Percentiles rank a stretch among this genome's conserved stretches.
These are phyloP conservation scores for Scytalopus superciliaris DNA, from an alignment of 2,113 vertebrate species.

Conservation along the genomic window DNA sequence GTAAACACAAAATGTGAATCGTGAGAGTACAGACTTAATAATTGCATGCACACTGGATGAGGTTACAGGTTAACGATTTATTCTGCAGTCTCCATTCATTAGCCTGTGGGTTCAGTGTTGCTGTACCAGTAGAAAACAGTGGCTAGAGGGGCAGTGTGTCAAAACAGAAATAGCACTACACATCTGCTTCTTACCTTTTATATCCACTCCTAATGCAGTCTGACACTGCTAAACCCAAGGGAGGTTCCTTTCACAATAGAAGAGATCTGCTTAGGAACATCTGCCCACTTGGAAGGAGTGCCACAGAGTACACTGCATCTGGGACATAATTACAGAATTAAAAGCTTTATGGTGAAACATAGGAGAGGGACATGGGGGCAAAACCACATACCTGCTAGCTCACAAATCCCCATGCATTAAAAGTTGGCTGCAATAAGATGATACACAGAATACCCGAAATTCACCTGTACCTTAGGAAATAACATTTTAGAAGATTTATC, in stretches of 20 bases:
- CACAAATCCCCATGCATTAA: neutral
- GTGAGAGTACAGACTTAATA: slow-evolving; percentile 24
- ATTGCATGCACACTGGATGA: neutral
- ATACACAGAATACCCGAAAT: neutral
- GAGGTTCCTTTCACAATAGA: neutral
- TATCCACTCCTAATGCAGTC: slow-evolving; percentile 36
- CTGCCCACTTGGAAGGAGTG: neutral
- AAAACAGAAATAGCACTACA: neutral
- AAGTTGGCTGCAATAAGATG: neutral
- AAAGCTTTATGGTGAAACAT: neutral
- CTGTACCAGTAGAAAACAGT: neutral
- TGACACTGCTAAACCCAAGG: slow-evolving; percentile 45
- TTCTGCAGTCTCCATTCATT: slow-evolving; percentile 54
- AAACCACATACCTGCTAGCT: neutral
- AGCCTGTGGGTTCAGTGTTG: slow-evolving; percentile 41
- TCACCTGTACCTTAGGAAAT: neutral
- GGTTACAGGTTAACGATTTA: slow-evolving; percentile 70
- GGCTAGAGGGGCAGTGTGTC: neutral
- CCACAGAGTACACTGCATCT: neutral
- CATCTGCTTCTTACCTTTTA: slow-evolving; percentile 36
- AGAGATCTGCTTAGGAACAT: slow-evolving; percentile 37
- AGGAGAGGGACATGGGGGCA: neutral
- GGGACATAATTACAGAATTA: slow-evolving; percentile 19
- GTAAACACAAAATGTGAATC: slow-evolving; percentile 15
- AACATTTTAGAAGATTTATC: neutral